Percentiles rank a stretch among this genome's conserved stretches.
These are phyloP conservation scores for Chiloscyllium plagiosum DNA, from an alignment of 2,113 vertebrate species.

Conservation along the genomic window DNA sequence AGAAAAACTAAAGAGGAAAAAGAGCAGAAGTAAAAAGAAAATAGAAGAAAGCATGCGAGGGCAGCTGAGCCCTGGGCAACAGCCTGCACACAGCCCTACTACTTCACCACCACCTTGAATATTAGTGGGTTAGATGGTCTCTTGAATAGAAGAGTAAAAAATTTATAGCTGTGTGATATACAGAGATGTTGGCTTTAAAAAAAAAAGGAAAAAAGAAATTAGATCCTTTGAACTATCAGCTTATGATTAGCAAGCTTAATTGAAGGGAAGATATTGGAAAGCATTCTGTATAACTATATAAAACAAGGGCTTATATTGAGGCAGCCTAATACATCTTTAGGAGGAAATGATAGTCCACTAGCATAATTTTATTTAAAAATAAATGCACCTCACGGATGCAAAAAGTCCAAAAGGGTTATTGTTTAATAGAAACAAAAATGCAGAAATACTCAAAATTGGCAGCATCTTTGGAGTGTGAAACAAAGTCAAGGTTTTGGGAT, in stretches of 20 bases:
- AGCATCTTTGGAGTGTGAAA: neutral
- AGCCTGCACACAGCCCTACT: too few species aligned
- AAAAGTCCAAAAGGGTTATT: neutral
- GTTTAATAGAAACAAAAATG: neutral
- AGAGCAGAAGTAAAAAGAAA: too few species aligned
- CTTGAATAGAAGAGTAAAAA: neutral
- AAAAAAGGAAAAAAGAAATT: neutral
- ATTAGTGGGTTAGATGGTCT: neutral
- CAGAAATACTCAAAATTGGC: neutral
- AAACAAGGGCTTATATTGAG: neutral
- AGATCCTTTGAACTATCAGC: neutral
- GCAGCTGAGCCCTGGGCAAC: too few species aligned
- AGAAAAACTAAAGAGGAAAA: too few species aligned
- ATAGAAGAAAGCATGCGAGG: too few species aligned
- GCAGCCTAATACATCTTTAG: neutral
- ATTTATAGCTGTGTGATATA: neutral
- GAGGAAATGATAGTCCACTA: neutral
- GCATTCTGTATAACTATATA: neutral
- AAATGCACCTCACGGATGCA: neutral
- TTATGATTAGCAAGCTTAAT: neutral
- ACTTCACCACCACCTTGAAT: too few species aligned
- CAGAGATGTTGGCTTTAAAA: neutral
- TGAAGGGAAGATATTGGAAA: neutral
- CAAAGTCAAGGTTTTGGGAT: neutral
- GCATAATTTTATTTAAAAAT: neutral